Percentiles rank a stretch among this genome's conserved stretches.
Conservation (phyloP, 2,797 vertebrate species). For the Eulemur rubriventer region DNA sequence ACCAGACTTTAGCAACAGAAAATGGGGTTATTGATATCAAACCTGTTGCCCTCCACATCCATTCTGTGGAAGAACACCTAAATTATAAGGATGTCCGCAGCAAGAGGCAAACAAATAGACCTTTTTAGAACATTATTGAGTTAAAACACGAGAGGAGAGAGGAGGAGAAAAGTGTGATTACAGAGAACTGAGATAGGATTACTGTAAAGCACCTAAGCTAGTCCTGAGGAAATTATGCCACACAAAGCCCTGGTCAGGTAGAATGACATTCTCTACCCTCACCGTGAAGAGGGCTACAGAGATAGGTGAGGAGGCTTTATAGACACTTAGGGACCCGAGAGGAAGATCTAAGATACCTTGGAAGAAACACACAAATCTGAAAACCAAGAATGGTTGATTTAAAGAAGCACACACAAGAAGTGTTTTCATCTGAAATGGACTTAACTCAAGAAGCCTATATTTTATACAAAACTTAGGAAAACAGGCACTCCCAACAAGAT, state of each 20-base stretch:
- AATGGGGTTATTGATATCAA: not conserved
- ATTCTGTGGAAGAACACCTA: not conserved
- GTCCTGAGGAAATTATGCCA: not conserved
- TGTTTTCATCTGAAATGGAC: not conserved
- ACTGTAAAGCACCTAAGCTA: not conserved
- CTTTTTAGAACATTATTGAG: not conserved
- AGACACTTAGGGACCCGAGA: not conserved
- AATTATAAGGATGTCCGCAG: not conserved
- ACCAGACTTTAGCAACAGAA: not conserved
- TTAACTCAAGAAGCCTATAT: not conserved
- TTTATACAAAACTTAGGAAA: slow-evolving; percentile 2
- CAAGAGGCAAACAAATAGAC: not conserved
- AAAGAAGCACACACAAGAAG: not conserved
- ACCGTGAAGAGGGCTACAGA: not conserved
- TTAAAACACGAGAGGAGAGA: not conserved
- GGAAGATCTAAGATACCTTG: not conserved
- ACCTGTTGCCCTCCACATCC: not conserved
- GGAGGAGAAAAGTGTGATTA: not conserved
- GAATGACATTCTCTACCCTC: not conserved
- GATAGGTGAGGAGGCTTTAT: not conserved
- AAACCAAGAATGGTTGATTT: not conserved
- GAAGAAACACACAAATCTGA: not conserved
- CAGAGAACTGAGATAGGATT: not conserved
- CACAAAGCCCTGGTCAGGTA: not conserved
- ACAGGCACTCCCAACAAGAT: not conserved